Evolutionary conservation across 1,140 invertebrate genomes (phyloP), one percentile per base, ranked within the genome.

Genomic region (Ips nitidus): DNA sequence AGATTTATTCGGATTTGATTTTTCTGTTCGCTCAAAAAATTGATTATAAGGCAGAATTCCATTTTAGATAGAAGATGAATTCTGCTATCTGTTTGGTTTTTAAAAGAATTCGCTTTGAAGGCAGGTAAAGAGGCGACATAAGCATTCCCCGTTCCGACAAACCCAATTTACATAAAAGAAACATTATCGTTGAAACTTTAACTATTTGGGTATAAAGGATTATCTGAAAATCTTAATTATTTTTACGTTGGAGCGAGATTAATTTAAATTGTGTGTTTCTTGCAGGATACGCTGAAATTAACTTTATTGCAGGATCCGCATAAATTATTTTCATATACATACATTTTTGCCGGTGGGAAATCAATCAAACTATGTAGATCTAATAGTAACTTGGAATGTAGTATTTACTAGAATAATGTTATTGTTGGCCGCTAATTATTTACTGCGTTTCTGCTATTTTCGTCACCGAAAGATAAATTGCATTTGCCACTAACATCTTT

Each of bases 161-260:
- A 38, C 42, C 40, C 45, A n/a, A 68, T 68, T 68, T 68, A 52
- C 66, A 68, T 68, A 68, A 68, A 68, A 68, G 57, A 39, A 60
- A 68, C 66, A 68, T 68, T 68, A 68, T 38, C 56, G 41, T 52
- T 68, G 56, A 68, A 59, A 59, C 57, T 52, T 68, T 52, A 66
- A 66, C 64, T 66, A 66, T 66, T 66, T 66, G 53, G 64, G 39
- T 65, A 65, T 65, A 65, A 65, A 59, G 64, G 57, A 68, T 68
- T 68, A 68, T 68, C 66, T 68, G 50, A 6, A 68, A 68, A 68
- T 68, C 66, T 68, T 68, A 68, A 68, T 68, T 68, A 68, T 68
- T 68, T 68, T 68, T 68, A 68, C 66, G 57, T 68, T 50, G 58
- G 47, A 59, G 52, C 43, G 47, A 36, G 56, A 68, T 60, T 68